Evolutionary conservation across 2,797 vertebrate species (phyloP).

Genomic region (Siniperca scherzeri): DNA sequence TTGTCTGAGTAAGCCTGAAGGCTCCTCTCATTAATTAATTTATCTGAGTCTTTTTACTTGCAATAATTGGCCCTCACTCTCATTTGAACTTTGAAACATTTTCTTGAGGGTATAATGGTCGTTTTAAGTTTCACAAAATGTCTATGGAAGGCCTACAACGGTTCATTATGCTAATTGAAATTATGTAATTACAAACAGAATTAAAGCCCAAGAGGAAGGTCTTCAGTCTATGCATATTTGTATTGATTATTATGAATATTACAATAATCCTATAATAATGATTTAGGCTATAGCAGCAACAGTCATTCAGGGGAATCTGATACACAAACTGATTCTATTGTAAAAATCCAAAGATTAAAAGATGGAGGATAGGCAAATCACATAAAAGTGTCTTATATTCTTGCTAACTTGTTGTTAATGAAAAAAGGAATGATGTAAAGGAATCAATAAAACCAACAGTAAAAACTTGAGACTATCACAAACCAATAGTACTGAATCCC

Average conservation of each 20-base stretch:
- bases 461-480: constrained; percentile 56
- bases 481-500: constrained; percentile 65
- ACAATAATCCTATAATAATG: neutral
- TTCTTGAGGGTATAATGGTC: constrained; percentile 7
- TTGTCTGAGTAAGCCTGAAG: constrained; percentile 5
- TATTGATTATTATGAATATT: neutral
- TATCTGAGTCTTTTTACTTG: constrained; percentile 7
- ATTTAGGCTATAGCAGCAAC: neutral
- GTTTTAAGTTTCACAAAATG: neutral
- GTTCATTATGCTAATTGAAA: neutral
- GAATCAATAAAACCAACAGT: constrained; percentile 66
- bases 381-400: constrained; percentile 41
- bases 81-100: constrained; percentile 32
- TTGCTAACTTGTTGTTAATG: constrained; percentile 61
- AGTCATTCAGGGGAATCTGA: constrained; percentile 12
- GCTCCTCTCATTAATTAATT: constrained; percentile 20
- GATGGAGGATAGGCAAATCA: constrained; percentile 37
- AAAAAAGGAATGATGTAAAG: constrained; percentile 70
- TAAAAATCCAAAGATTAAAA: constrained; percentile 34
- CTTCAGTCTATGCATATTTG: neutral
- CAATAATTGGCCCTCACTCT: constrained; percentile 28
- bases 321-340: neutral
- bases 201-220: neutral
- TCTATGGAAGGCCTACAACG: neutral
- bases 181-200: neutral